These are phyloP conservation scores for Valencia hispanica DNA, from an alignment of 2,797 vertebrate species.

Conservation along the genomic window DNA sequence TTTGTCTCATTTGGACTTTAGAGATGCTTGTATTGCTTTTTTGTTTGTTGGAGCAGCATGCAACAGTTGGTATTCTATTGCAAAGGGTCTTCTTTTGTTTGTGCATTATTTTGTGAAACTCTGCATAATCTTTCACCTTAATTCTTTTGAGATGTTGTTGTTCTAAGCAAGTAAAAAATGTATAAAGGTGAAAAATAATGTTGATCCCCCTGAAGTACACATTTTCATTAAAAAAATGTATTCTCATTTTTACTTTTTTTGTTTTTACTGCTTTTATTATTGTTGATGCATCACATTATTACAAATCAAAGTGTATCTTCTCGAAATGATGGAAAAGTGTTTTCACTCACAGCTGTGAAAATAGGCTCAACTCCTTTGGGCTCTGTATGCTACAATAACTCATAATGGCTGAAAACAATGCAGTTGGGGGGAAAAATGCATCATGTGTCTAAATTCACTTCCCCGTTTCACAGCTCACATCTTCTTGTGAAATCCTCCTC, in stretches of 20 bases:
- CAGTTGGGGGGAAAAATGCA: conserved; percentile 7
- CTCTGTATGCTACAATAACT: conserved; percentile 11
- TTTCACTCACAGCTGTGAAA: not conserved
- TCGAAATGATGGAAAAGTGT: not conserved
- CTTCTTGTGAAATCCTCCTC: conserved; percentile 7
- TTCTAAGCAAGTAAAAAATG: not conserved
- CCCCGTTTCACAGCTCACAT: conserved; percentile 11
- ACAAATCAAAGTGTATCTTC: not conserved
- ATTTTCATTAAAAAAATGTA: not conserved
- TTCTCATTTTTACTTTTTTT: not conserved
- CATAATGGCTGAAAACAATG: conserved; percentile 20
- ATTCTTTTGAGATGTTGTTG: not conserved
- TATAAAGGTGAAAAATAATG: not conserved
- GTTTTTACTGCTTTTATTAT: not conserved
- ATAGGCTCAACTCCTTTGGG: conserved; percentile 14
- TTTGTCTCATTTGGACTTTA: not conserved
- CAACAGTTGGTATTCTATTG: not conserved
- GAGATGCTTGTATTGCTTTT: not conserved
- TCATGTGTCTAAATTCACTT: conserved; percentile 8
- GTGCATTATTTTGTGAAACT: not conserved
- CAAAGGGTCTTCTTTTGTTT: not conserved
- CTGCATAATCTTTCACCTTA: not conserved
- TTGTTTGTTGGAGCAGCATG: not conserved
- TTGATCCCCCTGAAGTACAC: not conserved
- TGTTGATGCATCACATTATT: not conserved